Conservation (phyloP, 2,113 vertebrate genomes). For the Eptatretus burgeri region DNA sequence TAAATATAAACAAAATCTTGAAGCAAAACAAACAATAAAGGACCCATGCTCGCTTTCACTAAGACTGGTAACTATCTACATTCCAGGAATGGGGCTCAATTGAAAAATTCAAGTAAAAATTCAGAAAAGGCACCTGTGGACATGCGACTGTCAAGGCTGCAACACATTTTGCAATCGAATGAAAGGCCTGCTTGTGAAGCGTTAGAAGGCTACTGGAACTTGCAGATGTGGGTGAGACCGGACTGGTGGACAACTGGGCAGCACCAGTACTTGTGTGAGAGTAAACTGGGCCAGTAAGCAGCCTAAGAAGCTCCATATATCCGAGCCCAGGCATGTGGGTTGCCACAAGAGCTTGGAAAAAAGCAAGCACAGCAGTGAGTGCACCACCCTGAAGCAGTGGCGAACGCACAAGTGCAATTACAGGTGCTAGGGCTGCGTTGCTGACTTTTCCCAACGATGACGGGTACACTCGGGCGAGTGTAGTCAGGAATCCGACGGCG, state of each 20-base stretch:
- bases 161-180: constrained; percentile 43
- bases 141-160: constrained; percentile 35
- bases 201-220: not conserved
- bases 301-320: constrained; percentile 28
- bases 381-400: constrained; percentile 46
- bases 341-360: constrained; percentile 35
- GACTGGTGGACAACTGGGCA: not conserved
- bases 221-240: not conserved
- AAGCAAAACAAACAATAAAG: no score
- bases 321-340: constrained; percentile 21
- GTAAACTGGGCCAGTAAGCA: constrained; percentile 30
- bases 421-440: constrained; percentile 10
- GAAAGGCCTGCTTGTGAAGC: constrained; percentile 39
- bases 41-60: no score
- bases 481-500: constrained; percentile 35
- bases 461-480: constrained; percentile 28
- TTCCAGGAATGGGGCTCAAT: no score
- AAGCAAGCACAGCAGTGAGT: constrained; percentile 27
- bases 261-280: constrained; percentile 7
- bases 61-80: no score
- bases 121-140: constrained; percentile 14
- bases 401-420: constrained; percentile 33
- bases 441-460: constrained; percentile 35
- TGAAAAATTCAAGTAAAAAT: no score
- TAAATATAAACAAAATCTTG: no score